Percentiles rank a stretch among this genome's conserved stretches.
These are phyloP conservation scores for Dissostichus mawsoni DNA, from an alignment of 2,113 vertebrate genomes.

Conservation along the genomic window DNA sequence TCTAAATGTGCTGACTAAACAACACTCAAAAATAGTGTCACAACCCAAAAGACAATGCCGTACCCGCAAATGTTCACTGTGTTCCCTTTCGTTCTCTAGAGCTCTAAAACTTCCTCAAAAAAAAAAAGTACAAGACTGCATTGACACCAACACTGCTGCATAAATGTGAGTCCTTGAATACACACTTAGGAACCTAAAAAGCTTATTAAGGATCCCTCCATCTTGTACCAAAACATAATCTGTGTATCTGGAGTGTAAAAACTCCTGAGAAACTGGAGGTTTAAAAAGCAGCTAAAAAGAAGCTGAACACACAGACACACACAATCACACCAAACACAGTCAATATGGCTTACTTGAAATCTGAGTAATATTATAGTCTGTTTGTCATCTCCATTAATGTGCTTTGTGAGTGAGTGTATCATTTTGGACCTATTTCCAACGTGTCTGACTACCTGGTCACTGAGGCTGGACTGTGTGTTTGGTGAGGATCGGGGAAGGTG, in stretches of 20 bases:
- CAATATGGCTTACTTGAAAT: constrained; percentile 37
- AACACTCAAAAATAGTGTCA: too few relatives aligned
- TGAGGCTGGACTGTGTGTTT: constrained; percentile 28
- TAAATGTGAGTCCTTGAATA: neutral
- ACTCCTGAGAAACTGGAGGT: neutral
- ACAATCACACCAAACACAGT: constrained; percentile 6
- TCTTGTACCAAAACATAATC: neutral
- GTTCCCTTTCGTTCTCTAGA: neutral
- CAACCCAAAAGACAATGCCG: neutral
- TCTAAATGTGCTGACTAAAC: too few relatives aligned
- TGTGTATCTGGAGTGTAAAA: constrained; percentile 7
- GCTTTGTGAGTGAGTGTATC: constrained; percentile 58
- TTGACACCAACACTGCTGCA: neutral
- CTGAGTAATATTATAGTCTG: constrained; percentile 57
- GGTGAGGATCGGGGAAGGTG: neutral
- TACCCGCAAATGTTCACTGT: neutral
- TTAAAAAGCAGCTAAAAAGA: neutral
- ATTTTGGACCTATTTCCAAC: constrained; percentile 54
- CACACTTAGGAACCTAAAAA: neutral
- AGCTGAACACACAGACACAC: neutral
- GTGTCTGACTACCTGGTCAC: constrained; percentile 56
- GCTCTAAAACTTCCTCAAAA: too few relatives aligned
- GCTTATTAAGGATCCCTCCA: neutral
- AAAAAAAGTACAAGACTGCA: neutral
- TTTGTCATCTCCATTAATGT: constrained; percentile 67